Conservation (phyloP, 2,113 vertebrate genomes). For the Brachionichthys hirsutus region DNA sequence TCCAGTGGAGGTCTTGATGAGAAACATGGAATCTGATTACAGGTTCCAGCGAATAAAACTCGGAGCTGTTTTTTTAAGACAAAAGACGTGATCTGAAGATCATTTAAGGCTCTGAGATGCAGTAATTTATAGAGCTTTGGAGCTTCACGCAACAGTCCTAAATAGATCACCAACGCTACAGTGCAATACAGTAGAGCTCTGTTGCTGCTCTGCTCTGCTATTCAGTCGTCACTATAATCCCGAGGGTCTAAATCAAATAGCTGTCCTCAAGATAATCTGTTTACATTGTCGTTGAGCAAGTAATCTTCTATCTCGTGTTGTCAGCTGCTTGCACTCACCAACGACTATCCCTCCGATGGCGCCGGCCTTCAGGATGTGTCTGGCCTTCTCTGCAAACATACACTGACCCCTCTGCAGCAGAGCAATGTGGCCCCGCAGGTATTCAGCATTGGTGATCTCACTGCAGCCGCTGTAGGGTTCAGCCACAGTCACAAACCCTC, state of each 20-base stretch:
- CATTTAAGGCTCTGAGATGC: background rate
- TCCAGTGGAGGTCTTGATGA: no score
- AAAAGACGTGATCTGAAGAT: background rate
- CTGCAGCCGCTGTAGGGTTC: conserved; percentile 94
- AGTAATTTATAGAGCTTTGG: no score
- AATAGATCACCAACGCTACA: no score
- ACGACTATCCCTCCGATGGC: conserved; percentile 97
- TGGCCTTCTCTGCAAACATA: conserved; percentile 98
- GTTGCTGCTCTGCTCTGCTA: conserved; percentile 10
- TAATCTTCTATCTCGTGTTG: conserved; percentile 18
- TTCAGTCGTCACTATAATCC: background rate
- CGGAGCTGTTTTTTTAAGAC: no score
- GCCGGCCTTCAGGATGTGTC: conserved; percentile 93
- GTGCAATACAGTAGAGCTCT: no score
- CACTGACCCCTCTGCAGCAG: conserved; percentile 95
- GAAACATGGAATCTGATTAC: no score
- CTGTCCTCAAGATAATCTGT: conserved; percentile 40
- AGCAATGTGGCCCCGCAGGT: conserved; percentile 90
- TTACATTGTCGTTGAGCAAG: conserved; percentile 39
- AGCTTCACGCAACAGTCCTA: no score
- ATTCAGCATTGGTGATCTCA: conserved; percentile 88
- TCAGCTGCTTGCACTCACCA: conserved; percentile 77
- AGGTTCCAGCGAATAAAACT: no score
- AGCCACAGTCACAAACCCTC: conserved; percentile 89
- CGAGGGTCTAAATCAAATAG: conserved; percentile 6